phyloP scores from a whole-genome alignment of 2,797 vertebrate species.

The Pseudochirops cupreus region DNA sequence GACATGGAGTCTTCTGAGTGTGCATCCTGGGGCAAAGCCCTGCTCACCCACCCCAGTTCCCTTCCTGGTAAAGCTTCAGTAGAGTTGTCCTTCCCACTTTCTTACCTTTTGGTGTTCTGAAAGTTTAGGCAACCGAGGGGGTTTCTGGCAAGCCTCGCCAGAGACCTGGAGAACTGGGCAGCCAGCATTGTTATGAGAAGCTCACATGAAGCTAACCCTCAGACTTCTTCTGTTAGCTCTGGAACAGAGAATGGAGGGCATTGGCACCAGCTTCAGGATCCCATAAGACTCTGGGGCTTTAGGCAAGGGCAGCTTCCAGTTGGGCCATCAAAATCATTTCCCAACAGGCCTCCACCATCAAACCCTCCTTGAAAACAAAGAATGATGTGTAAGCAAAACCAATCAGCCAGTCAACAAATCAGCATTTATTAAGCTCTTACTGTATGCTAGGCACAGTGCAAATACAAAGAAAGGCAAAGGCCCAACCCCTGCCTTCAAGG shows the following conservation, averaged over 20 bases:
- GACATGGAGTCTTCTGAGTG: neutral
- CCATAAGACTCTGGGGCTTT: neutral
- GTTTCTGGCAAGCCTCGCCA: constrained; percentile 77
- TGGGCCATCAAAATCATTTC: constrained; percentile 18
- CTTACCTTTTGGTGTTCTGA: constrained; percentile 80
- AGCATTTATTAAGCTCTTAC: neutral
- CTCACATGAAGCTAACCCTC: constrained; percentile 7
- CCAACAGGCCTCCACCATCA: neutral
- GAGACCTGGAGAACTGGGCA: constrained; percentile 79
- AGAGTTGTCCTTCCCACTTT: neutral
- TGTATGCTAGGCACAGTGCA: neutral
- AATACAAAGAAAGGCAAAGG: neutral
- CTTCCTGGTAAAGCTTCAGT: neutral
- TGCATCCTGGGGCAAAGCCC: neutral
- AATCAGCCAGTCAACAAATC: neutral
- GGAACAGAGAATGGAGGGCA: constrained; percentile 74
- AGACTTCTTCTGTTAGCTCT: constrained; percentile 70
- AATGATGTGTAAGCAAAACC: neutral
- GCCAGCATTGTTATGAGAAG: constrained; percentile 77
- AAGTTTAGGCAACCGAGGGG: constrained; percentile 67
- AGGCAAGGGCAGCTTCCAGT: neutral
- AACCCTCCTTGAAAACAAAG: neutral
- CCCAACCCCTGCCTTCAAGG: no score
- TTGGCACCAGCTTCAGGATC: neutral
- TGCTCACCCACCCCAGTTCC: neutral